Conservation (phyloP, 1,140 invertebrate genomes). For the Sarcophaga peregrina region DNA sequence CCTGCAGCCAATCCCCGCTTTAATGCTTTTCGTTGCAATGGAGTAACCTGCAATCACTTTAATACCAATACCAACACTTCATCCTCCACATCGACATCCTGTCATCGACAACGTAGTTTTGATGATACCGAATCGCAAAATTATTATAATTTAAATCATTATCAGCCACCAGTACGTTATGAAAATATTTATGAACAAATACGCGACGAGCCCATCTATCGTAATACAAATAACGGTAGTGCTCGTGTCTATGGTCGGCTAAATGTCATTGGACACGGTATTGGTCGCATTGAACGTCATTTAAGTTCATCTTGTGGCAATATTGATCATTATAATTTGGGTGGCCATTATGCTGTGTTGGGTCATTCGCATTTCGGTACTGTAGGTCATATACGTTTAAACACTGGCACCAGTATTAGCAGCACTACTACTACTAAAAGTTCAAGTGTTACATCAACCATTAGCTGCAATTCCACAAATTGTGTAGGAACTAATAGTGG, state of each 20-base stretch:
- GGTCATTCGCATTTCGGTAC: constrained; percentile 65
- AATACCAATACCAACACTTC: constrained; percentile 44
- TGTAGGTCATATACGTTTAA: constrained; percentile 63
- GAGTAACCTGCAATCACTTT: constrained; percentile 47
- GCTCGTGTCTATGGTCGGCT: constrained; percentile 69
- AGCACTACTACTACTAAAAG: constrained; percentile 23
- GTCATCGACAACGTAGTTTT: constrained; percentile 63
- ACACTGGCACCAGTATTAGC: constrained; percentile 49
- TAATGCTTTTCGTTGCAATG: constrained; percentile 35
- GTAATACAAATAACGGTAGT: constrained; percentile 51
- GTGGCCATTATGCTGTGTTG: constrained; percentile 64
- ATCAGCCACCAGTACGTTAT: constrained; percentile 56
- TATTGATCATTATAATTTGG: constrained; percentile 69
- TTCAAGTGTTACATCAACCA: constrained; percentile 31
- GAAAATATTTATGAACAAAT: constrained; percentile 70
- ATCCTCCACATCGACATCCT: constrained; percentile 52
- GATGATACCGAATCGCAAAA: constrained; percentile 65
- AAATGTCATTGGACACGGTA: constrained; percentile 70
- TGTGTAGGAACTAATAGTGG: constrained; percentile 11
- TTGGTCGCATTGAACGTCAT: constrained; percentile 71
- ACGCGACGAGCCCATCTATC: constrained; percentile 67
- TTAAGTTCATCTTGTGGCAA: constrained; percentile 71
- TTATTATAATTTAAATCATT: constrained; percentile 58
- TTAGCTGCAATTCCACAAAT: constrained; percentile 10
- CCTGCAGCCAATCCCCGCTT: constrained; percentile 50